Evolutionary conservation across 37 sponge, comb jelly and placozoan species (phyloP).

Genomic region (Oopsacas minuta): DNA sequence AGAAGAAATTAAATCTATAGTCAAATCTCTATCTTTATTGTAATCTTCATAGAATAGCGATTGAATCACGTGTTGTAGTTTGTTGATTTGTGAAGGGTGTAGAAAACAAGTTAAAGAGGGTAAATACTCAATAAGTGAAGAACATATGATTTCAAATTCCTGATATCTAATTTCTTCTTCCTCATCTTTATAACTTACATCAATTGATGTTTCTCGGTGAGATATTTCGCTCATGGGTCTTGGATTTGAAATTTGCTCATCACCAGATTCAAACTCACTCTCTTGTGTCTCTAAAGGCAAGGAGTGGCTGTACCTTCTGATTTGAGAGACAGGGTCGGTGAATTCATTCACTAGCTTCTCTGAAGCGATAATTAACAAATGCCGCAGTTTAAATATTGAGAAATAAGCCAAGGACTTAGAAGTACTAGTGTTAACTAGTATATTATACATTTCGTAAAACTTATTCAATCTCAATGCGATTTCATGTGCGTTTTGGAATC

Average conservation of each 20-base stretch:
- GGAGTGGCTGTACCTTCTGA: not conserved
- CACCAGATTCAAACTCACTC: too few relatives aligned
- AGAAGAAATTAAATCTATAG: not conserved
- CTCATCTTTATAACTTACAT: not conserved
- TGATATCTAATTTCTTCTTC: not conserved
- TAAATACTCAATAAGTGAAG: not conserved
- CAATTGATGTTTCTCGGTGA: not conserved
- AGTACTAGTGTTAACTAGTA: not conserved
- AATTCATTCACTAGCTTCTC: not conserved
- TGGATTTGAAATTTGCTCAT: not conserved
- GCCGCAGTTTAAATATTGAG: not conserved
- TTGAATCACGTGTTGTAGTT: not conserved
- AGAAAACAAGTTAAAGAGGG: not conserved
- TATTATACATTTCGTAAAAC: not conserved
- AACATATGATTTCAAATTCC: not conserved
- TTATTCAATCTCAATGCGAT: not conserved
- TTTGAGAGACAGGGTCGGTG: not conserved
- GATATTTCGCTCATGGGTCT: not conserved
- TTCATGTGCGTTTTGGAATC: not conserved
- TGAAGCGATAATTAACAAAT: conserved; percentile 6
- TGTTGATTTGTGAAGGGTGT: not conserved
- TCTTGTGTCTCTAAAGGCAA: not conserved
- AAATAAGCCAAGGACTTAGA: not conserved
- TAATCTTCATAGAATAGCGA: not conserved
- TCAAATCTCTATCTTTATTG: not conserved